Base-by-base conservation (phyloP, 2,888 invertebrate genomes). In the Ashinkailepas kermadecensis region DNA sequence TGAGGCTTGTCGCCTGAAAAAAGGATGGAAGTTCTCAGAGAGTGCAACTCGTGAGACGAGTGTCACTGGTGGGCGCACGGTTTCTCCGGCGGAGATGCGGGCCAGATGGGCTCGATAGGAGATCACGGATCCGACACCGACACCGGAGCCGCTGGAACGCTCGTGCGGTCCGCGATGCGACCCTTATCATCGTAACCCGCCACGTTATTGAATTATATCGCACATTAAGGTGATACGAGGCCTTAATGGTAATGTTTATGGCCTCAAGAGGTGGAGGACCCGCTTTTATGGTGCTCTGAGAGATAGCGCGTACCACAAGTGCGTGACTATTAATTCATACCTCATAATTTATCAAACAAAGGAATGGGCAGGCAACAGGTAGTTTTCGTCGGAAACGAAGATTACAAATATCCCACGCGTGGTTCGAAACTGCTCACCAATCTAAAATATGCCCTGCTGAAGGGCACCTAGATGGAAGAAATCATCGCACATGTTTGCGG, bases 1-100 rank as follows among this genome's bases (percentile, higher is more conserved):
- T 92, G 92, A 21, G 93, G 93, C 86, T 92, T 92, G 87, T 92
- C 92, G 84, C 93, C 93, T 93, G 89, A 18, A 85, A 86, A 70
- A 3, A 9, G 54, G 80, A 39, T 39, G 39, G 39, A 39, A 39
- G 39, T 4, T 39, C 4, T 39, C 39, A 39, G 39, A 39, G 39
- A 39, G 39, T 39, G 39, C 39, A 4, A 39, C 39, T 39, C 39
- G 39, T 39, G 39, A 39, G 39, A 39, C 39, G 39, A 4, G 39
- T 4, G 39, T 39, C 39, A 39, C 39, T 39, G 39, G 39, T 39
- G 2, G 39, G 39, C 39, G 39, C 39, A 1, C 39, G 39, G 39
- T 4, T 39, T 4, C 39, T 39, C 39, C 39, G 39, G 39, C 39
- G 39, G 39, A 39, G 39, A 39, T 39, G 39, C 39, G 39, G 39